Evolutionary conservation across 2,888 invertebrate species (phyloP).

Genomic region (Ennomos erosarius): DNA sequence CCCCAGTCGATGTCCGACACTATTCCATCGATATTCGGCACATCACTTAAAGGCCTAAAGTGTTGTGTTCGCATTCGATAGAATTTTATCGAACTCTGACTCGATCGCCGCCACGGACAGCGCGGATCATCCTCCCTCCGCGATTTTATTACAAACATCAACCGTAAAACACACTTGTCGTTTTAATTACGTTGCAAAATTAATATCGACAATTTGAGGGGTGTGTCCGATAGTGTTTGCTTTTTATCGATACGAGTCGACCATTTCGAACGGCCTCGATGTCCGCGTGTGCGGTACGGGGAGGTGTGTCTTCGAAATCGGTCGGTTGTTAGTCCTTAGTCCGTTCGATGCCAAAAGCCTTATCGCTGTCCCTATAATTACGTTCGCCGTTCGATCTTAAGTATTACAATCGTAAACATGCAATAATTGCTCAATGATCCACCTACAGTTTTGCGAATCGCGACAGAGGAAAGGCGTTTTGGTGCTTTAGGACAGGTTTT

Average conservation of each 20-base stretch:
- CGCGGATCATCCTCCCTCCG: constrained; percentile 68
- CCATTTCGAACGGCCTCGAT: constrained; percentile 53
- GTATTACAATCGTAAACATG: constrained; percentile 72
- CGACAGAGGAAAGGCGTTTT: constrained; percentile 48
- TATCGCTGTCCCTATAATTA: constrained; percentile 69
- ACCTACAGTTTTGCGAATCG: constrained; percentile 55
- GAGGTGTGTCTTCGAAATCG: constrained; percentile 56
- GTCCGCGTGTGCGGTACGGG: constrained; percentile 39
- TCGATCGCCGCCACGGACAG: constrained; percentile 74
- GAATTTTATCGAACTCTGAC: constrained; percentile 71
- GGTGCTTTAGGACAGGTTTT: constrained; percentile 56
- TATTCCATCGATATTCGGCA: constrained; percentile 70
- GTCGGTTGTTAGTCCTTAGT: constrained; percentile 68
- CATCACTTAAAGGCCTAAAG: constrained; percentile 83
- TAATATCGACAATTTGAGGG: constrained; percentile 62
- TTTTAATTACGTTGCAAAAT: constrained; percentile 64
- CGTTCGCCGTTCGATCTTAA: constrained; percentile 63
- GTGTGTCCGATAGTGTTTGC: constrained; percentile 81
- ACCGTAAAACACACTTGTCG: constrained; percentile 64
- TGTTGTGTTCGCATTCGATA: constrained; percentile 72
- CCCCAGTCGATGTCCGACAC: constrained; percentile 71
- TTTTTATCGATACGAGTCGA: constrained; percentile 62
- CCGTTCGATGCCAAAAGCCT: constrained; percentile 73
- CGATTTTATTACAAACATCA: constrained; percentile 54
- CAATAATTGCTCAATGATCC: constrained; percentile 73